phyloP scores from a whole-genome alignment of 2,797 vertebrate species.

The Crax fasciolata region DNA sequence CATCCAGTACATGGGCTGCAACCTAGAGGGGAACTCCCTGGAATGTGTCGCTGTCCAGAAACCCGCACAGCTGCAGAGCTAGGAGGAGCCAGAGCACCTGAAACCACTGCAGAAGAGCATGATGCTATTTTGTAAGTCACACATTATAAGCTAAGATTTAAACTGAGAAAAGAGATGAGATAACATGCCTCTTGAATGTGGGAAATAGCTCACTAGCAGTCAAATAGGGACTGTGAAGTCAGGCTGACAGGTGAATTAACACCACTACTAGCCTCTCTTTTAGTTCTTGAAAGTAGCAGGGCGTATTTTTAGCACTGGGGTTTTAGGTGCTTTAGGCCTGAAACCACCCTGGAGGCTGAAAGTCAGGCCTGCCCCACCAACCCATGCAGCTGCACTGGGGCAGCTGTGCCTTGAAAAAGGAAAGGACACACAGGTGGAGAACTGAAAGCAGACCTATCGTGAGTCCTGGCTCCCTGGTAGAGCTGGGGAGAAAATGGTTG shows the following conservation, averaged over 20 bases:
- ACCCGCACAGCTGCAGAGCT: background rate
- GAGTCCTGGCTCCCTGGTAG: background rate
- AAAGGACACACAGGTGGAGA: background rate
- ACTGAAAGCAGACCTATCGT: background rate
- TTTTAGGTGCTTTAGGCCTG: background rate
- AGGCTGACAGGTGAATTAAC: background rate
- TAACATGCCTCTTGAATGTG: rapidly evolving
- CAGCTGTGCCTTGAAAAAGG: background rate
- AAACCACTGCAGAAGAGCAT: background rate
- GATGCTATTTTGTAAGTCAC: background rate
- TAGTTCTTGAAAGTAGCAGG: constrained; percentile 17
- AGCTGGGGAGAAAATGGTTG: background rate
- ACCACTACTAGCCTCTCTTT: background rate
- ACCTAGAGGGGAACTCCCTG: rapidly evolving
- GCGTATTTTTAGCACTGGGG: constrained; percentile 4
- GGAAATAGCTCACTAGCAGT: background rate
- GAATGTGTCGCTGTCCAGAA: background rate
- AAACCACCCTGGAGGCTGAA: constrained; percentile 18
- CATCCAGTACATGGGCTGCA: background rate
- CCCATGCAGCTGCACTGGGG: background rate
- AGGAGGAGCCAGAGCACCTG: background rate
- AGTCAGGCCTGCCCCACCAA: background rate
- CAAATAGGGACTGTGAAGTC: background rate
- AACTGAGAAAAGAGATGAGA: background rate
- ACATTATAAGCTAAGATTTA: background rate